Conservation (phyloP, 2,888 invertebrate genomes). For the Dromius quadrimaculatus region DNA sequence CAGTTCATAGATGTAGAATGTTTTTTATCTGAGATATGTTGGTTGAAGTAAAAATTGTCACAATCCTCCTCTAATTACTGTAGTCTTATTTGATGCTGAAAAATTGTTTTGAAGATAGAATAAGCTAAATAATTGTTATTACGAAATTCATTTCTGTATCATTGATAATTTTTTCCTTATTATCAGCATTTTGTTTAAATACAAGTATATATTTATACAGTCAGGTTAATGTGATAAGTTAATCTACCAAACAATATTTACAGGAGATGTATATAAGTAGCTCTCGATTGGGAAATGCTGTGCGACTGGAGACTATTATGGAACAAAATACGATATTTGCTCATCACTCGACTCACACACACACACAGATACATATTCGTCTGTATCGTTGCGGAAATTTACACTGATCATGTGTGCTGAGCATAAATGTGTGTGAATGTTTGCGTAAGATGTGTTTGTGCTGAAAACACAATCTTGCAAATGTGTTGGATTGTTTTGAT, state of each 20-base stretch:
- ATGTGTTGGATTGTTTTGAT: constrained; percentile 49
- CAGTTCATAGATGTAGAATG: no score
- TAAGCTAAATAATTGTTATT: no score
- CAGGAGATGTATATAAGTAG: constrained; percentile 19
- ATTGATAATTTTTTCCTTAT: not conserved
- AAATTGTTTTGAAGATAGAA: no score
- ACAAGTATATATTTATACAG: not conserved
- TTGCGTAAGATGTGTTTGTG: constrained; percentile 41
- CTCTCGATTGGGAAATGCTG: constrained; percentile 27
- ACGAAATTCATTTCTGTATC: no score
- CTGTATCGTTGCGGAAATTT: constrained; percentile 41
- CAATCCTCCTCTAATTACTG: no score
- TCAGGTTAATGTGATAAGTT: constrained; percentile 30
- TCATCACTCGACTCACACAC: constrained; percentile 37
- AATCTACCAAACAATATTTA: constrained; percentile 34
- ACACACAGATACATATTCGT: constrained; percentile 14
- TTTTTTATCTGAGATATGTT: no score
- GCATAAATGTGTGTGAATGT: constrained; percentile 16
- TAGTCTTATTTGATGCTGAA: no score
- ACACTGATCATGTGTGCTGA: constrained; percentile 12
- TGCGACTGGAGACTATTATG: constrained; percentile 21
- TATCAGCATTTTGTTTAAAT: not conserved
- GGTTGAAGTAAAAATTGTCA: no score
- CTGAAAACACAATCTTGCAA: constrained; percentile 41
- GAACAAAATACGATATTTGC: constrained; percentile 41